Conservation (phyloP, 2,113 vertebrate species). For the Pavo muticus region DNA sequence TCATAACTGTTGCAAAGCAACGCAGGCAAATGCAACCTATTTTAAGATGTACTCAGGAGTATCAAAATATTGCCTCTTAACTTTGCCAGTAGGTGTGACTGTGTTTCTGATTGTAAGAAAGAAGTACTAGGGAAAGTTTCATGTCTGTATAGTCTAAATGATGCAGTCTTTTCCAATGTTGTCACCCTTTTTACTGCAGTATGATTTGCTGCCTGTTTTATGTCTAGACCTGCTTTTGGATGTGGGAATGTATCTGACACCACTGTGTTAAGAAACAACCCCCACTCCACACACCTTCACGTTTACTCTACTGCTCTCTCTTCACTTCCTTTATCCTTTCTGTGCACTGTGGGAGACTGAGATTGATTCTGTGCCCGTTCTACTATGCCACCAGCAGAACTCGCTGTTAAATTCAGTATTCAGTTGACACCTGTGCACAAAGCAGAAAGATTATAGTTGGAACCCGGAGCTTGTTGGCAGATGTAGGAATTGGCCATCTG, state of each 20-base stretch:
- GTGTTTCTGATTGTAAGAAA: background rate
- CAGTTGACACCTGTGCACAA: background rate
- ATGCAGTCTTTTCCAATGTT: background rate
- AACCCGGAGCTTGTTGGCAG: background rate
- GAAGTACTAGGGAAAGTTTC: background rate
- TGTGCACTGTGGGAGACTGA: background rate
- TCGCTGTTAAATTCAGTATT: background rate
- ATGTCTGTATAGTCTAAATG: background rate
- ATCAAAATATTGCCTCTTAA: background rate
- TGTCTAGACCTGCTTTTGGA: background rate
- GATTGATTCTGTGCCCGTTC: background rate
- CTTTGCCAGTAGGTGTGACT: background rate
- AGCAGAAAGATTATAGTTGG: background rate
- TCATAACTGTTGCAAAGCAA: background rate
- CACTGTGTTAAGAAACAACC: background rate
- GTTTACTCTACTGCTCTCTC: rapidly evolving
- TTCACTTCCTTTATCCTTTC: background rate
- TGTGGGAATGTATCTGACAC: background rate
- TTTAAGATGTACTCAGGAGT: background rate
- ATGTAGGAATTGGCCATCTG: background rate
- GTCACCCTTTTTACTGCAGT: background rate
- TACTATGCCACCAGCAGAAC: background rate
- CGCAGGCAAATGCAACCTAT: background rate
- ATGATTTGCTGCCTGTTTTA: background rate
- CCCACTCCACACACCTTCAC: rapidly evolving